Percentiles rank a stretch among this genome's conserved stretches.
Conservation (phyloP, 2,888 invertebrate genomes). For the Lepas anatifera region DNA sequence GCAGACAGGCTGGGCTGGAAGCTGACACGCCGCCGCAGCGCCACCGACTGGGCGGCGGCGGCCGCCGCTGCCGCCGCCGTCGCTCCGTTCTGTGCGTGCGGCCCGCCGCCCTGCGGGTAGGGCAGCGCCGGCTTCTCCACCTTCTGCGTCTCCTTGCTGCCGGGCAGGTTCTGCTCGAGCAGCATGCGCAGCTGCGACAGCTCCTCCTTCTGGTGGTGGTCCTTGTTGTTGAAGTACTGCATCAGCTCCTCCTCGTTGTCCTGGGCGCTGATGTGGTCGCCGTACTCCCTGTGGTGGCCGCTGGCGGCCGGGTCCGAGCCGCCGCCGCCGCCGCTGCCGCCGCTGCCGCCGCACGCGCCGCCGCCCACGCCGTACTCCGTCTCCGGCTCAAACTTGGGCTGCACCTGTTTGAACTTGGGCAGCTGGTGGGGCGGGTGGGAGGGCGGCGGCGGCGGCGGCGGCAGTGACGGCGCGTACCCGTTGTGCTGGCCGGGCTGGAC, state of each 20-base stretch:
- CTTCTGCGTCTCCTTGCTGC: slow-evolving; percentile 16
- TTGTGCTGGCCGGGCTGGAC: slow-evolving; percentile 1
- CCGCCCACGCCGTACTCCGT: not conserved
- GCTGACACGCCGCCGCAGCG: slow-evolving; percentile 42
- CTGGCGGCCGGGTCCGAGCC: not conserved
- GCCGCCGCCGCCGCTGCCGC: slow-evolving; percentile 10
- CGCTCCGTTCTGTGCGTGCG: slow-evolving; percentile 7
- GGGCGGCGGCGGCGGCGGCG: slow-evolving; percentile 5
- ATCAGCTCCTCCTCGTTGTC: slow-evolving; percentile 72
- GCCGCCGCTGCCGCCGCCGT: too few species aligned
- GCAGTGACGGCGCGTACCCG: slow-evolving; percentile 5
- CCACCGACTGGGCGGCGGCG: slow-evolving; percentile 15
- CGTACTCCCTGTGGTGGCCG: not conserved
- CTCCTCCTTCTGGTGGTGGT: slow-evolving; percentile 43
- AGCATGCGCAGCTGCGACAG: slow-evolving; percentile 59
- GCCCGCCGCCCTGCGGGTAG: not conserved
- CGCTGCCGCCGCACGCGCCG: slow-evolving; percentile 12
- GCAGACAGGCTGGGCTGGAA: slow-evolving; percentile 39
- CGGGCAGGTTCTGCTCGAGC: slow-evolving; percentile 49
- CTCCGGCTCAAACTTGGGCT: not conserved
- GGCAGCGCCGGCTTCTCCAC: not conserved
- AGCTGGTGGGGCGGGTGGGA: not conserved
- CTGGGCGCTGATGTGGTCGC: slow-evolving; percentile 34
- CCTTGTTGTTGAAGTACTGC: slow-evolving; percentile 59
- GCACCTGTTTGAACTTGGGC: not conserved